Evolutionary conservation across 2,113 vertebrate genomes (phyloP).

Genomic region (Castor canadensis): DNA sequence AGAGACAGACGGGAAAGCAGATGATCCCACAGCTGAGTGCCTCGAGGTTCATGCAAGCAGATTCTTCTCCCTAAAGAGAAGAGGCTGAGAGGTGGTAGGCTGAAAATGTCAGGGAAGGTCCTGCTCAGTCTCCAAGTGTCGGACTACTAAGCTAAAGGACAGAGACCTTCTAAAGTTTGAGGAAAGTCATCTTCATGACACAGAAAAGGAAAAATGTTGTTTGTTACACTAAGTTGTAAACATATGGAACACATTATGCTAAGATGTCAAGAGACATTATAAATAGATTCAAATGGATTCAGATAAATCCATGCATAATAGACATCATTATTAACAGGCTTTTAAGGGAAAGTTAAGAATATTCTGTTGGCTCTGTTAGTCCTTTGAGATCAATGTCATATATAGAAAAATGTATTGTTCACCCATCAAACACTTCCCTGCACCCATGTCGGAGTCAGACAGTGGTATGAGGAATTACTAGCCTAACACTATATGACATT

Average conservation of each 20-base stretch:
- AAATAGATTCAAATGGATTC: slow-evolving; percentile 49
- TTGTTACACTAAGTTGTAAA: background rate
- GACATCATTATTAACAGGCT: background rate
- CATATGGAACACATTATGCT: slow-evolving; percentile 27
- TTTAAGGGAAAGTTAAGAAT: background rate
- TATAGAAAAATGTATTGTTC: background rate
- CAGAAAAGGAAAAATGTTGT: background rate
- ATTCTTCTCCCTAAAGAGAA: background rate
- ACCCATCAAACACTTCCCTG: background rate
- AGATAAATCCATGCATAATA: slow-evolving; percentile 9
- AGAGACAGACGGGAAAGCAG: background rate
- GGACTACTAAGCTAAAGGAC: background rate
- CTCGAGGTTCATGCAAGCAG: fast-evolving
- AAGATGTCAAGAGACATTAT: slow-evolving; percentile 9
- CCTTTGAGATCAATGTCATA: background rate
- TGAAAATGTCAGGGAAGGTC: background rate
- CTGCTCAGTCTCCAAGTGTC: background rate
- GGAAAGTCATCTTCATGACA: background rate
- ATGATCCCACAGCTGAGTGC: too few relatives aligned
- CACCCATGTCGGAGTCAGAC: background rate
- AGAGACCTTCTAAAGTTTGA: background rate
- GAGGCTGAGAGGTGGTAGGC: background rate
- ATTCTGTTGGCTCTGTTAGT: background rate
- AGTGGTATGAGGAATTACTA: background rate
- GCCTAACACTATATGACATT: background rate